Base-by-base conservation (phyloP, 2,113 vertebrate genomes). In the Scophthalmus maximus region DNA sequence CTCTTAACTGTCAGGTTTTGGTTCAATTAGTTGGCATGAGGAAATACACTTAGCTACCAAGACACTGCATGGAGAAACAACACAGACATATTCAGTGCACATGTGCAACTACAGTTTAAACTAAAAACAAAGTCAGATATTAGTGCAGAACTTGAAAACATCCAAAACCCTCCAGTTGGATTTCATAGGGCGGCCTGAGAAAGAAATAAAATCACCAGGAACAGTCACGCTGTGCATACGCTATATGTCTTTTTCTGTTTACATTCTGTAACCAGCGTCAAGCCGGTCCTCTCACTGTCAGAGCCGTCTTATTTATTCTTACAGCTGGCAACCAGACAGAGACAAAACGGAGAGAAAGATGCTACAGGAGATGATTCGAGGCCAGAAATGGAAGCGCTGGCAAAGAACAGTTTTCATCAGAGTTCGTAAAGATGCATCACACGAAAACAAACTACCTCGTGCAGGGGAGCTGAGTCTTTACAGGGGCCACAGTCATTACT, bases 41-140 rank as follows among this genome's bases (percentile, higher is more conserved):
- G 20, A 63, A 67, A 74, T 32, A 62, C 17, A 52, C 57, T 64
- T 56, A n/a, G n/a, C n/a, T n/a, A 67, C 46, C 40, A 32, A 68
- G 27, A 36, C 22, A 5, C 25, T 27, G n/a, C n/a, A 47, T 17
- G 2, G 51, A 14, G 11, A 47, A 32, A 63, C 32, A 40, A 5
- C 5, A 40, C 14, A 40, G 27, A n/a, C 11, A 9, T 25, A 10
- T 47, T 71, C 22, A 22, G 5, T 8, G 17, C 15, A 8, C 40
- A 23, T 22, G 4, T 8, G 14, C 3, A 38, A 4, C 11, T 4
- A 38, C 36, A 38, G 36, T 38, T 38, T 38, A 38, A 14, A 14
- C 2, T 25, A 20, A 47, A 26, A n/a, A n/a, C n/a, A n/a, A 52
- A 27, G n/a, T 12, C n/a, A 49, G 14, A 23, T n/a, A 25, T n/a